Percentiles rank a stretch among this genome's conserved stretches.
Conservation (phyloP, 2,888 invertebrate genomes). For the Ophion costatus region DNA sequence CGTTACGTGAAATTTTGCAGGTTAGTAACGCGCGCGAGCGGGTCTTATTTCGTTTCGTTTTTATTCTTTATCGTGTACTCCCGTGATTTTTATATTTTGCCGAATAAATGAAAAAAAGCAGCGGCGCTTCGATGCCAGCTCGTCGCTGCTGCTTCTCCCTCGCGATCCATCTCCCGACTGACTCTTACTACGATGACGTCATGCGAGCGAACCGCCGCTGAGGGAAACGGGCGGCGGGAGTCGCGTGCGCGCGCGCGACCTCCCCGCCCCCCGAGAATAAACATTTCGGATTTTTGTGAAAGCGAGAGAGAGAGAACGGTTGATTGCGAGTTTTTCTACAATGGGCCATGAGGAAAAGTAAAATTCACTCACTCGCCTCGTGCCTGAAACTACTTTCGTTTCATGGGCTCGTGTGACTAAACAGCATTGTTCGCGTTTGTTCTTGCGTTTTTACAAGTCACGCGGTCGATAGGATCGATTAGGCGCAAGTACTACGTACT, state of each 20-base stretch:
- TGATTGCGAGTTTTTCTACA: conserved; percentile 22
- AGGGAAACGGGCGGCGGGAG: neutral
- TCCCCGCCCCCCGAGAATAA: conserved; percentile 34
- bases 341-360: conserved; percentile 16
- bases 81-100: conserved; percentile 8
- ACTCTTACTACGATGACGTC: conserved; percentile 59
- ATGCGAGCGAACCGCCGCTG: conserved; percentile 35
- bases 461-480: conserved; percentile 66
- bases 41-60: neutral
- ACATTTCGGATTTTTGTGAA: conserved; percentile 56
- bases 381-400: conserved; percentile 1
- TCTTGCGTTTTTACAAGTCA: conserved; percentile 5
- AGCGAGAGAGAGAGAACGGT: neutral
- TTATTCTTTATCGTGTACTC: neutral
- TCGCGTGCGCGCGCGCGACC: conserved; percentile 37
- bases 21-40: neutral
- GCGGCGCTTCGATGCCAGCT: conserved; percentile 51
- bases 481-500: conserved; percentile 25
- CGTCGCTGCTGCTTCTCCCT: conserved; percentile 53
- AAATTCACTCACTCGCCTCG: conserved; percentile 25
- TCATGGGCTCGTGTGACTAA: neutral
- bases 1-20: conserved; percentile 14
- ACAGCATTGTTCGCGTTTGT: conserved; percentile 4
- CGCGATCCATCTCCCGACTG: conserved; percentile 64
- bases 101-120: conserved; percentile 52